Evolutionary conservation across 2,797 vertebrate genomes (phyloP).

Genomic region (Sphaeramia orbicularis): DNA sequence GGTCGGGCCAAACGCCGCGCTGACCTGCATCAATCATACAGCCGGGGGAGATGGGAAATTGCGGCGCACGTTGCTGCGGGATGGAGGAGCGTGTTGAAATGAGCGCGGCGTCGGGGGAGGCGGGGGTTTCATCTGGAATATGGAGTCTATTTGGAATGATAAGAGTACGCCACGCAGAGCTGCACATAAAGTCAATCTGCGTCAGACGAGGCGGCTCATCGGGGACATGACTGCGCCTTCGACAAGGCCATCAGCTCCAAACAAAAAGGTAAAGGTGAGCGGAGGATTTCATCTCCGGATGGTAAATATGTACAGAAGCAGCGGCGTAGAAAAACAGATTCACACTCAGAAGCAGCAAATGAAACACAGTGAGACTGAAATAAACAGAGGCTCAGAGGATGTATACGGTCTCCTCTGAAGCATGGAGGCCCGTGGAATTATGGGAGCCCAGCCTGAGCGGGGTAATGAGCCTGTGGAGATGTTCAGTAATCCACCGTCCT

Average conservation of each 20-base stretch:
- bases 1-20: slow-evolving; percentile 33
- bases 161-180: slow-evolving; percentile 58
- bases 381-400: slow-evolving; percentile 56
- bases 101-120: slow-evolving; percentile 39
- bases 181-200: slow-evolving; percentile 31
- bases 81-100: slow-evolving; percentile 42
- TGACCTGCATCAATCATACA: slow-evolving; percentile 76
- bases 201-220: slow-evolving; percentile 20
- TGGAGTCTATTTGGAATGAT: slow-evolving; percentile 66
- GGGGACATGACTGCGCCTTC: slow-evolving; percentile 68
- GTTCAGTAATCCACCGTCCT: slow-evolving; percentile 21
- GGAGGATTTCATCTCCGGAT: slow-evolving; percentile 44
- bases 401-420: slow-evolving; percentile 46
- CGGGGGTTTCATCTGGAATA: slow-evolving; percentile 53
- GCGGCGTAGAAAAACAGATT: slow-evolving; percentile 33
- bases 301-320: slow-evolving; percentile 53
- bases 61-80: slow-evolving; percentile 46
- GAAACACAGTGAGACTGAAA: slow-evolving; percentile 55
- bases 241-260: slow-evolving; percentile 57
- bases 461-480: slow-evolving; percentile 54
- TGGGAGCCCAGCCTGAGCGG: slow-evolving; percentile 32
- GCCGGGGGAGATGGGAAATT: slow-evolving; percentile 72
- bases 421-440: slow-evolving; percentile 27
- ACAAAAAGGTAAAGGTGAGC: slow-evolving; percentile 40
- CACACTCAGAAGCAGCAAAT: slow-evolving; percentile 55